Conservation (phyloP, 2,888 invertebrate species). For the Tridacna gigas region DNA sequence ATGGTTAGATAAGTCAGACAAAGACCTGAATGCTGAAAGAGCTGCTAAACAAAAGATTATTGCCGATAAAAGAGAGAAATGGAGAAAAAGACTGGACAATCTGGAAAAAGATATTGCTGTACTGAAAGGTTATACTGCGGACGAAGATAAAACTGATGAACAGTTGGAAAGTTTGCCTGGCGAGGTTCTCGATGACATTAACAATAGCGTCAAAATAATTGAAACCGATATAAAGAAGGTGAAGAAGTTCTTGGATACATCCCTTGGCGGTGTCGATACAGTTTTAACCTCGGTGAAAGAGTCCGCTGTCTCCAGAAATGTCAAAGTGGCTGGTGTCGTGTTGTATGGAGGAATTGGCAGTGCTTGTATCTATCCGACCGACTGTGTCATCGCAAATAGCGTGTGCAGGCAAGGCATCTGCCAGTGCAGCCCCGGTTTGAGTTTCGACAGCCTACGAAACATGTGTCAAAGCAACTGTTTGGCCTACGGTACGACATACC, state of each 20-base stretch:
- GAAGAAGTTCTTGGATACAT: conserved; percentile 4
- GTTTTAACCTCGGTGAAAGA: conserved; percentile 16
- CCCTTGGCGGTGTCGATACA: conserved; percentile 9
- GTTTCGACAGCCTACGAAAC: conserved; percentile 29
- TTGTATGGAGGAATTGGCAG: conserved; percentile 45
- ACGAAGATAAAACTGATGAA: neutral
- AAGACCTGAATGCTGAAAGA: neutral
- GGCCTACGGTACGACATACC: conserved; percentile 39
- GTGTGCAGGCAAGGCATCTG: conserved; percentile 41
- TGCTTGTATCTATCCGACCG: conserved; percentile 31
- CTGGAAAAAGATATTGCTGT: neutral
- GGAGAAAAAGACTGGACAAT: neutral
- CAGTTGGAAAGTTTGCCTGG: neutral
- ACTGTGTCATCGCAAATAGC: conserved; percentile 25
- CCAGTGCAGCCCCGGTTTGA: conserved; percentile 46
- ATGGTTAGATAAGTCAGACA: neutral
- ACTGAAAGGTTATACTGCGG: neutral
- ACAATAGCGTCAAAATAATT: conserved; percentile 1
- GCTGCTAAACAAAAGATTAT: neutral
- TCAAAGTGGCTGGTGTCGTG: conserved; percentile 34
- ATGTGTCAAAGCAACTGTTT: conserved; percentile 25
- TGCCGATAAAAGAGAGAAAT: neutral
- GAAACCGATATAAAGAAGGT: neutral
- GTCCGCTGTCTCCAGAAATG: conserved; percentile 36
- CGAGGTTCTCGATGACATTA: neutral